Percentiles rank a stretch among this genome's conserved stretches.
phyloP scores from a whole-genome alignment of 2,888 invertebrate genomes.

The Scaptomyza cyrtandrae region DNA sequence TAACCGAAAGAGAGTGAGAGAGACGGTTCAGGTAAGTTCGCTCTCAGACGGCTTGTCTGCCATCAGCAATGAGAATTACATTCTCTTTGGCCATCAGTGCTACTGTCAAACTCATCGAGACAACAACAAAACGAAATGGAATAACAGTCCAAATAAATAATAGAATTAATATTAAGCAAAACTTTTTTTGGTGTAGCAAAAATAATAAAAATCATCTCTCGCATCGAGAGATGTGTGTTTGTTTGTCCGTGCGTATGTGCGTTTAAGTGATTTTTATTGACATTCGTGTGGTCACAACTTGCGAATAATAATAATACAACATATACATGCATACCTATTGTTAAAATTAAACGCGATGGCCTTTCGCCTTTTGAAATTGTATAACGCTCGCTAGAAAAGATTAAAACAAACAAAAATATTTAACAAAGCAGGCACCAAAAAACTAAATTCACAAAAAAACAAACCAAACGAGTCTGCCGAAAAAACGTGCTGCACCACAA shows the following conservation, averaged over 20 bases:
- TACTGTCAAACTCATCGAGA: constrained; percentile 61
- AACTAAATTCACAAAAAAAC: constrained; percentile 7
- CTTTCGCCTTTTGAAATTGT: constrained; percentile 22
- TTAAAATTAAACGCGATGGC: constrained; percentile 12
- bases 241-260: constrained; percentile 10
- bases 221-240: constrained; percentile 3
- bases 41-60: constrained; percentile 17
- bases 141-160: constrained; percentile 43
- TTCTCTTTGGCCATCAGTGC: constrained; percentile 51
- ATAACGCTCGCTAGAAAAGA: constrained; percentile 8
- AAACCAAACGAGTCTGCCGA: background rate
- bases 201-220: constrained; percentile 26
- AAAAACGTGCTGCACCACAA: constrained; percentile 34
- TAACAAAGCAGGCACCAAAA: background rate
- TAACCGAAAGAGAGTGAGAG: background rate
- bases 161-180: constrained; percentile 39
- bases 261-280: constrained; percentile 28
- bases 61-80: no score
- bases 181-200: constrained; percentile 24
- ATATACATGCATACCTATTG: background rate
- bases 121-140: constrained; percentile 54
- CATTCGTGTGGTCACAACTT: constrained; percentile 20
- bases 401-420: background rate
- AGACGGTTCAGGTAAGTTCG: constrained; percentile 6
- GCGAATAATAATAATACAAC: constrained; percentile 18